Conservation (phyloP, 2,113 vertebrate species). For the Centrocercus urophasianus region DNA sequence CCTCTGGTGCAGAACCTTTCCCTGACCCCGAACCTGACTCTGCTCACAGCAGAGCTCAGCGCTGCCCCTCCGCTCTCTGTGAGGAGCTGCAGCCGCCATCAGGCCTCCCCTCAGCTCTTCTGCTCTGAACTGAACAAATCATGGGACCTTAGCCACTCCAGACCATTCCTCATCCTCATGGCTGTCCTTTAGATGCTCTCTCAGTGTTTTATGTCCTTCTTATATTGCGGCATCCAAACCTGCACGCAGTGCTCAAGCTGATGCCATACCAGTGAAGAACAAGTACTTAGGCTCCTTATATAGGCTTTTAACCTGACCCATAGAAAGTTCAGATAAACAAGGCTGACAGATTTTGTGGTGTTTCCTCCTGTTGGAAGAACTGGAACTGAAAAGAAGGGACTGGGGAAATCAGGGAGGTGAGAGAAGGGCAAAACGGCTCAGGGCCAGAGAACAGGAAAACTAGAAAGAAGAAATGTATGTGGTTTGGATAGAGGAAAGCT, state of each 20-base stretch:
- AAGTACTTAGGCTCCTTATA: not conserved
- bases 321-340: not conserved
- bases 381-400: not conserved
- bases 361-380: not conserved
- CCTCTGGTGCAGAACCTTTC: not conserved
- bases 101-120: not conserved
- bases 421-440: not conserved
- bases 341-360: accelerated
- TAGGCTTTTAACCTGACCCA: not conserved
- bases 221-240: not conserved
- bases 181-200: not conserved
- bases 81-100: not conserved
- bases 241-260: not conserved
- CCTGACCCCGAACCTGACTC: not conserved
- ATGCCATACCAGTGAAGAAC: not conserved
- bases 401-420: not conserved
- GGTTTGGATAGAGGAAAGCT: not conserved
- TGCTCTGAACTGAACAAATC: not conserved
- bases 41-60: not conserved
- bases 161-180: not conserved
- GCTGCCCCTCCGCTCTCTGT: not conserved
- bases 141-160: not conserved
- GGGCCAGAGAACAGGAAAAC: not conserved
- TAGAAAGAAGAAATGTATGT: not conserved
- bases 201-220: not conserved